Base-by-base conservation (phyloP, 2,113 vertebrate species). In the Ammospiza caudacuta region DNA sequence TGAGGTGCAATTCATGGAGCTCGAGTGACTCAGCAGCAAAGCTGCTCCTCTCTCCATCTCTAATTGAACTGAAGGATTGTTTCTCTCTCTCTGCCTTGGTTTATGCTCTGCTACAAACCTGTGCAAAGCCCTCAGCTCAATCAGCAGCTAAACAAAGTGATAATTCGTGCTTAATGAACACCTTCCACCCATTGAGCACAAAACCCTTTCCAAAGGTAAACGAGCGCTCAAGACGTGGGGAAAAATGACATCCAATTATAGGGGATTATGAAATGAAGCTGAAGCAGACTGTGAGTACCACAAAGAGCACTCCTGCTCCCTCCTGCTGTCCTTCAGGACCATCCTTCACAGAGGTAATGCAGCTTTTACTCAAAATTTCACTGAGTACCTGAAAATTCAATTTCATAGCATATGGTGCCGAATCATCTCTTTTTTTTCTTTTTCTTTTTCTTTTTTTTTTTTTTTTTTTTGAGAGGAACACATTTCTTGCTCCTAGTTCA, bases 111-210 rank as follows among this genome's bases (percentile, higher is more conserved):
- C 69, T 64, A 20, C 78, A 91, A 90, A 39, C 39, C 39, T 39
- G 39, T 39, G 39, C 39, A 39, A 86, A 64, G 37, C 37, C 51
- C 72, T 59, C 72, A 70, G 52, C 80, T 67, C 69, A 81, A 41
- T 64, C 76, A 81, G 11, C 88, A 74, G 69, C 52, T 61, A 64
- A 86, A 96, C 67, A 93, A 95, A 92, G 35, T 23, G 28, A 81
- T 61, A 11, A 6, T 68, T 64, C 0, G 1, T 75, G 69, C 27
- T 75, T 46, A 89, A 92, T 64, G 77, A 90, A 81, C 51, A 72
- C 3, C 2, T 90, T 80, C 75, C 66, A 62, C 51, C 43, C 68
- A 72, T 61, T 21, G 73, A 92, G 89, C 80, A 61, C 59, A 47
- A 70, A 77, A 83, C 35, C 55, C 51, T 64, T 83, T 80, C 68